Evolutionary conservation across 2,888 invertebrate species (phyloP).

Genomic region (Ceratothoa steindachneri): DNA sequence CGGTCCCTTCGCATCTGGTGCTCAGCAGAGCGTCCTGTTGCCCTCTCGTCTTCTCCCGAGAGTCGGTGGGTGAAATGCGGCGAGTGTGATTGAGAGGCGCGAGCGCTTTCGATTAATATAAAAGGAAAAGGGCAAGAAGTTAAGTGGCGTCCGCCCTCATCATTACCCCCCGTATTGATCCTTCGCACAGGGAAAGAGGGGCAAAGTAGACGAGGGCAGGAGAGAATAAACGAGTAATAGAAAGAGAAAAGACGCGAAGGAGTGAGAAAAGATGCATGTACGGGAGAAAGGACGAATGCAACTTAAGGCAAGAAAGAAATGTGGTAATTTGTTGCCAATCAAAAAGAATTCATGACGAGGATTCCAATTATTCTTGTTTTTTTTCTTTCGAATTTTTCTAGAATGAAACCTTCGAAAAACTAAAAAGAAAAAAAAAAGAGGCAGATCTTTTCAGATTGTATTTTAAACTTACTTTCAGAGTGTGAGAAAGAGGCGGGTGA

Average conservation of each 20-base stretch:
- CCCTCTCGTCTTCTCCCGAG: not conserved
- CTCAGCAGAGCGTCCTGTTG: too few species aligned
- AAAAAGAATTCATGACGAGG: not conserved
- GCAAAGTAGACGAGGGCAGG: not conserved
- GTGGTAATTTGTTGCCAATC: not conserved
- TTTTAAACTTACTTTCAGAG: too few species aligned
- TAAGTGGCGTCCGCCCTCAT: conserved; percentile 15
- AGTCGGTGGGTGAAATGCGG: conserved; percentile 4
- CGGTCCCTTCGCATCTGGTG: too few species aligned
- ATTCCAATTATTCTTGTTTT: too few species aligned
- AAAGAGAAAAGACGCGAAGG: not conserved
- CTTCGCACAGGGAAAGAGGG: not conserved
- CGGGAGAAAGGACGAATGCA: not conserved
- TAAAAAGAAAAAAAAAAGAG: too few species aligned
- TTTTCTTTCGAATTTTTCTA: too few species aligned
- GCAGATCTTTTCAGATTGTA: too few species aligned
- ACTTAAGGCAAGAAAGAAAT: not conserved
- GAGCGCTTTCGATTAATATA: conserved; percentile 11
- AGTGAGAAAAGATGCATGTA: too few species aligned
- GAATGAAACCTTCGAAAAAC: too few species aligned
- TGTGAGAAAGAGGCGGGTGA: not conserved
- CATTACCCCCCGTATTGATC: conserved; percentile 11
- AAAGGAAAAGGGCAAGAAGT: conserved; percentile 11
- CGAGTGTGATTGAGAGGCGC: conserved; percentile 13
- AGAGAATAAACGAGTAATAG: not conserved